Base-by-base conservation (phyloP, 2,888 invertebrate genomes). In the Philopedon plagiatum region DNA sequence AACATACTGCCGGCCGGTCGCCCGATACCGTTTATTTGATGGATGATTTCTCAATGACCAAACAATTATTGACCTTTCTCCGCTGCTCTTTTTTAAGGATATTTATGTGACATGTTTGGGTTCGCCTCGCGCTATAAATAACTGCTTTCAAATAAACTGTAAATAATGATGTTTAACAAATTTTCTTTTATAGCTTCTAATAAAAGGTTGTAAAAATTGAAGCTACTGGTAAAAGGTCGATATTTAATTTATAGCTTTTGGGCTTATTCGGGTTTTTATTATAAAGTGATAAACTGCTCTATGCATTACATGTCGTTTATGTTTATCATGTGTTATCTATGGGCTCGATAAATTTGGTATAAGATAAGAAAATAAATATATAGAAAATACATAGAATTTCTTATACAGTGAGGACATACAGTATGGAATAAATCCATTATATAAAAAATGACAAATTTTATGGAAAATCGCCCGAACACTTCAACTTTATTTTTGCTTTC, bases 11-110 rank as follows among this genome's bases (percentile, higher is more conserved):
- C 49, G 21, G 41, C 41, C 46, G 19, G 49, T 26, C 26, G 29
- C 13, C 51, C 51, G 51, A 54, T 54, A 54, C 51, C 51, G 51
- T 54, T 54, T 9, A 29, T 29, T 61, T 84, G 84, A 84, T 84
- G 83, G 83, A 84, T 84, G 82, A 79, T 81, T 78, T 76, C 76
- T 78, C 80, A 80, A 81, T 83, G 82, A 82, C 80, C 82, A 81
- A 80, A 83, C 83, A 83, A 82, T 83, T 82, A 83, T 83, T 81
- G 81, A 80, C 81, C 80, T 80, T 79, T 80, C 79, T 77, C 72
- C 78, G 77, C 78, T 26, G 56, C 57, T 37, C 56, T 64, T 73
- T 63, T 73, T 68, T 64, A 69, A 73, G 56, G 64, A 73, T 73
- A 73, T 73, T 73, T 73, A 68, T 73, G 64, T 73, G 73, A 73